Evolutionary conservation across 2,797 vertebrate genomes (phyloP), one percentile per base, ranked within the genome.

Genomic region (Tolypeutes matacus): DNA sequence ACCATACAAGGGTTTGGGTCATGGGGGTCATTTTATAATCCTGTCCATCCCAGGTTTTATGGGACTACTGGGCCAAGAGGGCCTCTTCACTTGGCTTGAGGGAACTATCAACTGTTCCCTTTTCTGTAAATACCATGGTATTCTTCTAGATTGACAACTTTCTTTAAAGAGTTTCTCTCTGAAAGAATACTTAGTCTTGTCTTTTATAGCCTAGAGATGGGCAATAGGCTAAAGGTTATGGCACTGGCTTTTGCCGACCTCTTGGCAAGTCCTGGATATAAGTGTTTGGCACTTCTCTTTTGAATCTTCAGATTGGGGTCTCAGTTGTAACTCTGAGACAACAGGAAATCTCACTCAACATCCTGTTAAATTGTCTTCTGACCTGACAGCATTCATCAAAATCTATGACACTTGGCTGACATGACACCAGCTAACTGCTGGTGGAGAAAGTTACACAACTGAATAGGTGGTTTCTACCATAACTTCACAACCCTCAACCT

Each of bases 321-420:
- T 81, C 82, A 31, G 27, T 8, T 46, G 18, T 91, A 86, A 86
- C n/a, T 83, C 78, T 53, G 25, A 64, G 58, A 86, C 65, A 65
- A 60, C 39, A 77, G 67, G 64, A 94, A 94, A 82, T 72, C 67
- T 11, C 46, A 77, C 69, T n/a, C 62, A 88, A 92, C 17, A 58
- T 82, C n/a, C 62, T 85, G 36, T 62, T 80, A 85, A 53, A 81
- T 36, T 64, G 27, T 60, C 42, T 89, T 56, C 67, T 73, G 78
- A 82, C 20, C 77, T 86, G 60, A 25, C 7, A 39, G 39, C 21
- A 80, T 15, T 34, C 2, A 31, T 75, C 17, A 81, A 60, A 67
- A 81, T 60, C n/a, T 51, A 5, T 6, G 62, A 53, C 53, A 87
- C 23, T 29, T 77, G 56, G 18, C 34, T 88, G 64, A 62, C 49